phyloP scores from a whole-genome alignment of 2,113 vertebrate species.

The Rhinopithecus roxellana region DNA sequence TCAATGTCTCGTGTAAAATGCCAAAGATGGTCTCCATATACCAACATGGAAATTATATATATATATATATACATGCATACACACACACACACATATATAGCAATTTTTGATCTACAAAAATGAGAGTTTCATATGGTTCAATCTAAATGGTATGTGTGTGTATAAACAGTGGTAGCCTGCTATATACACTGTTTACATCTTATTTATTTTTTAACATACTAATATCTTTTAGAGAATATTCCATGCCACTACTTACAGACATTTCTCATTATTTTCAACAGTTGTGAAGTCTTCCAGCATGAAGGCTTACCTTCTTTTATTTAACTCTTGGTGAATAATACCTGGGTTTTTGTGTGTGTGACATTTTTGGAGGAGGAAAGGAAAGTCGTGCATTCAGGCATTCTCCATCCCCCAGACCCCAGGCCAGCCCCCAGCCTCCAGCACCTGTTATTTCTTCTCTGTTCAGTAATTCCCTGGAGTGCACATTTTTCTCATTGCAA shows the following conservation, averaged over 20 bases:
- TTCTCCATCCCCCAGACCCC: not conserved
- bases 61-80: too few relatives aligned
- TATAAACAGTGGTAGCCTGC: fast-evolving
- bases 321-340: not conserved
- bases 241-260: not conserved
- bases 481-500: not conserved
- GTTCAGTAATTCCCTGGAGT: not conserved
- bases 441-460: slow-evolving; percentile 24
- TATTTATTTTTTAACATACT: not conserved
- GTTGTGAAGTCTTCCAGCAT: not conserved
- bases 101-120: not conserved
- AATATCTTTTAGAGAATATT: not conserved
- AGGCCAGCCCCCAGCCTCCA: not conserved
- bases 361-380: not conserved
- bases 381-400: not conserved
- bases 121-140: not conserved
- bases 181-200: fast-evolving
- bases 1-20: not conserved
- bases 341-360: not conserved
- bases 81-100: too few relatives aligned
- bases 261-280: not conserved
- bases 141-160: not conserved
- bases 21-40: not conserved
- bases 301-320: not conserved
- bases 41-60: not conserved